Base-by-base conservation (phyloP, 2,888 invertebrate genomes). In the Ferrisia virgata region DNA sequence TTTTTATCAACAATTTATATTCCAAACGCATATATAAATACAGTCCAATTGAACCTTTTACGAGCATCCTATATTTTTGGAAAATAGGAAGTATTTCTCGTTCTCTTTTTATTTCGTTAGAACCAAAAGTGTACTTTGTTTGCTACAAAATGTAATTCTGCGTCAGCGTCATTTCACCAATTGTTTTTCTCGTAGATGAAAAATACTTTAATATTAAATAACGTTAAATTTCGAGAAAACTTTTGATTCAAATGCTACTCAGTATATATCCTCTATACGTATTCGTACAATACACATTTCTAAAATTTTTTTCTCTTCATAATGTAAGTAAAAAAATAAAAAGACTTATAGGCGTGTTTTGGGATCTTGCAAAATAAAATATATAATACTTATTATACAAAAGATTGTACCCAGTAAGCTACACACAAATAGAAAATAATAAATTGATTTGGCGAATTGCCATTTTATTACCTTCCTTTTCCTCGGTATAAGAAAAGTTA, bases 181-280 rank as follows among this genome's bases (percentile, higher is more conserved):
- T 81, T 81, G 81, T 81, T 81, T 81, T 58, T 53, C 58, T 79
- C 79, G 18, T 33, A 53, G 58, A 58, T 28, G 81, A 81, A 81
- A 81, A 81, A 81, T 58, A 36, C 81, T 15, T 33, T 58, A 47
- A 53, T 36, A 81, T 81, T 81, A 81, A 81, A 81, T 81, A 58
- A 81, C 25, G 81, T 58, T 53, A 81, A 81, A 58, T 81, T 81
- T 58, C 36, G 58, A 43, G 36, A 58, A 81, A 81, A 81, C 81
- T 81, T 79, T 79, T 79, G 72, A 76, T 76, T 18, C 72, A 18
- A 33, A 76, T 76, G 36, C 72, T 64, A 64, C n/a, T n/a, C n/a
- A n/a, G n/a, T n/a, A n/a, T n/a, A n/a, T n/a, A n/a, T n/a, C n/a
- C n/a, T n/a, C n/a, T n/a, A n/a, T n/a, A n/a, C n/a, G n/a, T n/a